Conservation (phyloP, 2,888 invertebrate genomes). For the Melanostoma scalare region DNA sequence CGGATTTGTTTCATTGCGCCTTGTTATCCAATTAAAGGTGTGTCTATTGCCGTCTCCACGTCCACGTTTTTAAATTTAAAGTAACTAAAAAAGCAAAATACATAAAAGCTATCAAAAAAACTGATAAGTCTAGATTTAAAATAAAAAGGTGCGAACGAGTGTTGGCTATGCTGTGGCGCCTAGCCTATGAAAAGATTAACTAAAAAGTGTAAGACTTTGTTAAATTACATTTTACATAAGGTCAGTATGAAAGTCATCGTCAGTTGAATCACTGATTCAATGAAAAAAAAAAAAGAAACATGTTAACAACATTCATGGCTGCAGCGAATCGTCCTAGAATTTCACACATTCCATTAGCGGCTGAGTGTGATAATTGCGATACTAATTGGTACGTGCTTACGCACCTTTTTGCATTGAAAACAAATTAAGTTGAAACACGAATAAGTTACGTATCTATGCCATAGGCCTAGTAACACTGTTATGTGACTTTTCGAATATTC, state of each 20-base stretch:
- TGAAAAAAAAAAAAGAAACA: no score
- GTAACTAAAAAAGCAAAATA: not conserved
- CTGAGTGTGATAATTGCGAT: conserved; percentile 35
- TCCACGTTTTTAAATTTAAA: conserved; percentile 3
- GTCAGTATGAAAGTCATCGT: no score
- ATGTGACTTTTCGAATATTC: no score
- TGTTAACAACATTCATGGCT: conserved; percentile 6
- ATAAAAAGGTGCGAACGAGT: conserved; percentile 49
- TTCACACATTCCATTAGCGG: conserved; percentile 49
- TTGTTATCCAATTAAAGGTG: conserved; percentile 60
- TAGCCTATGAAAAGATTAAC: conserved; percentile 1
- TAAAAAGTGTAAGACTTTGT: not conserved
- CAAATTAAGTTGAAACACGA: not conserved
- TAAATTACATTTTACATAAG: no score
- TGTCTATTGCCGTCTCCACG: conserved; percentile 23
- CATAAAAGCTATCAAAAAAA: not conserved
- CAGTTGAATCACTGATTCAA: no score
- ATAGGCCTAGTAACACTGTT: no score
- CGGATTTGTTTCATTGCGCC: conserved; percentile 25
- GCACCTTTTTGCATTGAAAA: conserved; percentile 14
- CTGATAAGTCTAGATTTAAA: no score
- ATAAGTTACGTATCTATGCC: conserved; percentile 4
- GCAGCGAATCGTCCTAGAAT: conserved; percentile 12
- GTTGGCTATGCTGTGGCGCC: conserved; percentile 23
- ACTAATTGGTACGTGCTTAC: conserved; percentile 37